Conservation (phyloP, 2,888 invertebrate genomes). For the Mythimna loreyi region DNA sequence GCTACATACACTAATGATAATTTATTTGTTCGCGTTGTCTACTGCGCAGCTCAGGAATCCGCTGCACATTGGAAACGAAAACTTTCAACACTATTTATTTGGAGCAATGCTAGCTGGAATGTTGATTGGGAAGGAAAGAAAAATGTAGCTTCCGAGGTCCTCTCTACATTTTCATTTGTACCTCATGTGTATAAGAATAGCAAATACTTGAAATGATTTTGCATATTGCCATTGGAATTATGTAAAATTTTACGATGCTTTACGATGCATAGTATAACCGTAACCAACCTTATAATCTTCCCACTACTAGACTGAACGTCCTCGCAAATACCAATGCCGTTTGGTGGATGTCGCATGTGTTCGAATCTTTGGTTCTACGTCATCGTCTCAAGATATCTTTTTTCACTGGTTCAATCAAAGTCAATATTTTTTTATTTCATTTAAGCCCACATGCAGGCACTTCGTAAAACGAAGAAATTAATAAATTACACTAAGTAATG, state of each 20-base stretch:
- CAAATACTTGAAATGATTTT: background rate
- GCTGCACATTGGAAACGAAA: slow-evolving; percentile 61
- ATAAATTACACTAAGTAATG: background rate
- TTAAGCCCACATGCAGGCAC: too few species aligned
- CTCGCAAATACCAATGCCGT: too few species aligned
- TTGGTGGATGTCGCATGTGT: too few species aligned
- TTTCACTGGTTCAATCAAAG: too few species aligned
- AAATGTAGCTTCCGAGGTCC: slow-evolving; percentile 14
- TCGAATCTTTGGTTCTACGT: too few species aligned
- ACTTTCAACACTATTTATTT: slow-evolving; percentile 64
- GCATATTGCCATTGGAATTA: background rate
- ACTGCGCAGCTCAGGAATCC: slow-evolving; percentile 56
- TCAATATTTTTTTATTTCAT: too few species aligned
- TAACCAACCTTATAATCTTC: too few species aligned
- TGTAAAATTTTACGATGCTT: background rate
- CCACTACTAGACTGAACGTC: too few species aligned
- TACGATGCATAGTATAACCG: background rate
- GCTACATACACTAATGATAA: slow-evolving; percentile 85
- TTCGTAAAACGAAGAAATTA: too few species aligned
- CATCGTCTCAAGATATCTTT: too few species aligned
- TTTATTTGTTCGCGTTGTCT: slow-evolving; percentile 79
- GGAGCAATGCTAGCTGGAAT: slow-evolving; percentile 37
- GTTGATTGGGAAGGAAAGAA: slow-evolving; percentile 58
- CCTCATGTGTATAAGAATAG: background rate
- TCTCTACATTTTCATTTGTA: slow-evolving; percentile 15